phyloP scores from a whole-genome alignment of 2,797 vertebrate species.

The Intellagama lesueurii region DNA sequence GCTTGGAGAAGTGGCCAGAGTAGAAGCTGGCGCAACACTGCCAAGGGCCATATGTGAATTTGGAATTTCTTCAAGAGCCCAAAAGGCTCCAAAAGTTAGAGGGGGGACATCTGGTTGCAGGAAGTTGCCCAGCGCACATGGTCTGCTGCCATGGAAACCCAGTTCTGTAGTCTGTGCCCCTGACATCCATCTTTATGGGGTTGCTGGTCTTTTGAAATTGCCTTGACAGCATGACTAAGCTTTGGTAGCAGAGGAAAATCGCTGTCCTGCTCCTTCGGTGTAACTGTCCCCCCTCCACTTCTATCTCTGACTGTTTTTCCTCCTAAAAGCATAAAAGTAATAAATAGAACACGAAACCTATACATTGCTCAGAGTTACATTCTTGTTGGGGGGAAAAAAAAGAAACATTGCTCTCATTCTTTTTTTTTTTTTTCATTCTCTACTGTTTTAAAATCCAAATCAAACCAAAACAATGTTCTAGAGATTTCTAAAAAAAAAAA shows the following conservation, averaged over 20 bases:
- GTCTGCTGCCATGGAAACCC: constrained; percentile 32
- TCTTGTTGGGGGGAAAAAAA: not conserved
- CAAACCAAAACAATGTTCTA: too few species aligned
- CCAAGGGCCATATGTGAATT: not conserved
- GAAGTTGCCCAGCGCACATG: not conserved
- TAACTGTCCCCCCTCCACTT: too few species aligned
- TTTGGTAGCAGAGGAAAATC: not conserved
- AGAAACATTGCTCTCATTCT: too few species aligned
- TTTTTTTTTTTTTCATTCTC: too few species aligned
- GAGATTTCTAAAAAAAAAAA: too few species aligned
- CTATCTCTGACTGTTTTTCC: too few species aligned
- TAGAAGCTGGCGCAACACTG: not conserved
- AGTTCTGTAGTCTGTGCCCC: not conserved
- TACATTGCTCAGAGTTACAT: not conserved
- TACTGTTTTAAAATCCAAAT: too few species aligned
- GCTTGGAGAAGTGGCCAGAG: not conserved
- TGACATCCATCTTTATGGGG: not conserved
- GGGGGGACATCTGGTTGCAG: constrained; percentile 23
- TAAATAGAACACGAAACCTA: not conserved
- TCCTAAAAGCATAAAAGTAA: not conserved
- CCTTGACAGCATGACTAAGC: not conserved
- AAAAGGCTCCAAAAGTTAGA: not conserved
- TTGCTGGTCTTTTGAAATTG: not conserved
- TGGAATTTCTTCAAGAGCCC: not conserved
- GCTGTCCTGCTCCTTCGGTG: not conserved